Evolutionary conservation across 2,888 invertebrate species (phyloP), one percentile per base, ranked within the genome.

Genomic region (Carabus problematicus): DNA sequence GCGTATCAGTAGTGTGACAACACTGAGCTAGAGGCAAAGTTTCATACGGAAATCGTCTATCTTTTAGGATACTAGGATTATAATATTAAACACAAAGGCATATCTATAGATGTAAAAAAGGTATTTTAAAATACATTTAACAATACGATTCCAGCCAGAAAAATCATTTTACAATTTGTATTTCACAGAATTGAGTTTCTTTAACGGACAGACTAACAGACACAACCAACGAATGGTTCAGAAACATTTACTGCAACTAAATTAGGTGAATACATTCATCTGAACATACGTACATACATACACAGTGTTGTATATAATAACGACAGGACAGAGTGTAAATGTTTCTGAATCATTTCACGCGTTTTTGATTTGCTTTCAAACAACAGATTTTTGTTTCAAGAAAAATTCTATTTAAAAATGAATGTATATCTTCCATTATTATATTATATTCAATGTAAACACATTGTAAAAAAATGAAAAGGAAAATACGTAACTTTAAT

Each of bases 401-500:
- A 60, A 52, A 67, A 67, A 67, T 67, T 67, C 67, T 67, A 67
- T 67, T 67, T 70, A 70, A 70, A 74, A 74, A 75, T 75, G 74
- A 75, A 73, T 77, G 76, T 77, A 77, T 76, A 79, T 79, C 79
- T 79, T 79, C 79, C 79, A 79, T 67, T 67, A 76, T 73, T 73
- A 71, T 70, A 71, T 75, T 77, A 76, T 78, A 78, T 74, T 79
- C 78, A 79, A 78, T 79, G 79, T 80, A 78, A 75, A 75, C 74
- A 77, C 79, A 80, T 79, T 79, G 80, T 79, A 81, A 80, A 79
- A 77, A 77, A 76, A 77, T 76, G 62, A 74, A 77, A 74, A 74
- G 71, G 69, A 71, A 72, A 75, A 80, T 80, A 81, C 80, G 79
- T 80, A 80, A 80, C 75, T 67, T 67, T 67, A 42, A 52, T 67